A percentile compares a stretch with the other conserved stretches of the same genome.
phyloP scores from a whole-genome alignment of 2,888 invertebrate genomes.

The Euzetes globulus region DNA sequence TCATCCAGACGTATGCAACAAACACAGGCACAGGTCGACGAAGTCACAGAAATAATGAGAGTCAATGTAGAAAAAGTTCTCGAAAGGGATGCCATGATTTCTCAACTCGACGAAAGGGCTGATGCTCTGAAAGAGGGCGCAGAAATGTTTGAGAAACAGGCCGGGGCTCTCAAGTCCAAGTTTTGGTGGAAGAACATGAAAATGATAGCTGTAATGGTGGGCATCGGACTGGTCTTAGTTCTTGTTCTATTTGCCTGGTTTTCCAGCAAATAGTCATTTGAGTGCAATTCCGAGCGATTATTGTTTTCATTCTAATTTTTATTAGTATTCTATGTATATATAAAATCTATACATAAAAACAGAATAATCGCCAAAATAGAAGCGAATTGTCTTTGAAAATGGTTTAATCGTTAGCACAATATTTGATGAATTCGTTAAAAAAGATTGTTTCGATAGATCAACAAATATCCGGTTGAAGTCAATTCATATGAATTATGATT shows the following conservation, averaged over 20 bases:
- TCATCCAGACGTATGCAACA: slow-evolving; percentile 36
- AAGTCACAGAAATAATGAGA: slow-evolving; percentile 38
- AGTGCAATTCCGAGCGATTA: not conserved
- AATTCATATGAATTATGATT: slow-evolving; percentile 2
- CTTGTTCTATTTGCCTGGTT: slow-evolving; percentile 36
- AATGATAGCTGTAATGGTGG: slow-evolving; percentile 37
- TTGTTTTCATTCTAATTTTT: not conserved
- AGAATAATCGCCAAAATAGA: not conserved
- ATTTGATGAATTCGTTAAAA: not conserved
- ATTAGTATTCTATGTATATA: not conserved
- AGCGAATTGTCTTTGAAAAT: not conserved
- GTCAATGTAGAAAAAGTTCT: slow-evolving; percentile 38
- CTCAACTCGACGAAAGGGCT: slow-evolving; percentile 37
- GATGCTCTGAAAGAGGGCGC: slow-evolving; percentile 43
- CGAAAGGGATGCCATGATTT: slow-evolving; percentile 39
- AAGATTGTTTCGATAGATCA: slow-evolving; percentile 13
- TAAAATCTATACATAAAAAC: not conserved
- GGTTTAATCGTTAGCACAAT: slow-evolving; percentile 7
- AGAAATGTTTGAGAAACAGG: slow-evolving; percentile 50
- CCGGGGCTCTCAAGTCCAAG: slow-evolving; percentile 50
- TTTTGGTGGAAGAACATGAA: slow-evolving; percentile 47
- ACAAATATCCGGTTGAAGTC: not conserved
- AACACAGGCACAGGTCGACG: slow-evolving; percentile 38
- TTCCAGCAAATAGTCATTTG: slow-evolving; percentile 31
- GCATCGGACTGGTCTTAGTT: slow-evolving; percentile 36